These are phyloP conservation scores for Dinothrombium tinctorium DNA, from an alignment of 1,140 invertebrate species.

Conservation along the genomic window DNA sequence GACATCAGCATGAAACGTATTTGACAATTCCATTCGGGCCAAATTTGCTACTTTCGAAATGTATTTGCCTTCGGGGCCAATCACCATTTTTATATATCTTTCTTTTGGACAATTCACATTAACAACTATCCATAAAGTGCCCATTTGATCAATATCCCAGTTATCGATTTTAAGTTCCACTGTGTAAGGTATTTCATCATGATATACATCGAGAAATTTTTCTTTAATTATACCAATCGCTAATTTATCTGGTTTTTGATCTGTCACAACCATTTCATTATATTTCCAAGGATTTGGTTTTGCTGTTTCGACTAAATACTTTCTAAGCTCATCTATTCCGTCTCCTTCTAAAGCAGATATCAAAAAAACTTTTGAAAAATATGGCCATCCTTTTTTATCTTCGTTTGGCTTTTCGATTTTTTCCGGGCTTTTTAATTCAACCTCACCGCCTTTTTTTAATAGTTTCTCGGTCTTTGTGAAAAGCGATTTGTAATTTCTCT, in stretches of 20 bases:
- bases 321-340: slow-evolving; percentile 43
- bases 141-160: slow-evolving; percentile 7
- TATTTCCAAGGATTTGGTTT: slow-evolving; percentile 9
- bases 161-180: slow-evolving; percentile 4
- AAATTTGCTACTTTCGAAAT: slow-evolving; percentile 36
- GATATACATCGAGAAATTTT: slow-evolving; percentile 47
- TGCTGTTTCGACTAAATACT: slow-evolving; percentile 8
- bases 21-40: slow-evolving; percentile 31
- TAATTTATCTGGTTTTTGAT: slow-evolving; percentile 38
- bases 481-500: too few species aligned
- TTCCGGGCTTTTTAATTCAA: not conserved
- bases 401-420: not conserved
- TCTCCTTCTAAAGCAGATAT: slow-evolving; percentile 52
- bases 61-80: slow-evolving; percentile 35
- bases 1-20: slow-evolving; percentile 28
- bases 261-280: slow-evolving; percentile 31
- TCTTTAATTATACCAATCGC: slow-evolving; percentile 45
- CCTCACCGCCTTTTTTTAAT: not conserved
- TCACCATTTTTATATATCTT: slow-evolving; percentile 30
- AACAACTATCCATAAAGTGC: slow-evolving; percentile 4
- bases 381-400: slow-evolving; percentile 29
- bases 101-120: not conserved
- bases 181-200: slow-evolving; percentile 42
- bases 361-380: slow-evolving; percentile 65
- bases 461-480: too few species aligned